Conservation (phyloP, 2,797 vertebrate genomes). For the Aldrovandia affinis region DNA sequence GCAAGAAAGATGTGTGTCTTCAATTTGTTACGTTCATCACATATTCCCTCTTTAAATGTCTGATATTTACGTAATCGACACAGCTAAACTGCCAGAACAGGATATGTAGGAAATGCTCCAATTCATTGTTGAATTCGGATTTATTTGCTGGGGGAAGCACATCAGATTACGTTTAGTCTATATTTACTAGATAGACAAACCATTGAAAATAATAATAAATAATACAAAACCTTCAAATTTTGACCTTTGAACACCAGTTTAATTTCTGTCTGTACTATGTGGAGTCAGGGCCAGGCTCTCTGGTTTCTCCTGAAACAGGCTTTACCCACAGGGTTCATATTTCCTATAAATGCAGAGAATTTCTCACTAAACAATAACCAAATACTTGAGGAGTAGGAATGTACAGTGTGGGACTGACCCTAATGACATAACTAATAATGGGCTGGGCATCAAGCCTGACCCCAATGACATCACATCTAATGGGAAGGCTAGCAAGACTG, state of each 20-base stretch:
- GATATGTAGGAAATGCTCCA: neutral
- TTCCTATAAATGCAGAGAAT: slow-evolving; percentile 1
- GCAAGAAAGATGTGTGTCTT: neutral
- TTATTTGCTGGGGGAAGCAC: neutral
- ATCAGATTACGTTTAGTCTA: neutral
- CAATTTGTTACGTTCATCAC: neutral
- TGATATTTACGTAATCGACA: neutral
- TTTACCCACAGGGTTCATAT: neutral
- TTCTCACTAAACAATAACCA: neutral
- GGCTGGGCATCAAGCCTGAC: neutral
- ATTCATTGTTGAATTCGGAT: neutral
- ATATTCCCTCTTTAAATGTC: neutral
- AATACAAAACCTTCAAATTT: neutral
- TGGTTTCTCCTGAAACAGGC: neutral
- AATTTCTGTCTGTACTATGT: neutral
- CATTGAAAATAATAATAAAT: neutral
- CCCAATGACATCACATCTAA: neutral
- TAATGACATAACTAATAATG: neutral
- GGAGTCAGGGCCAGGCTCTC: neutral
- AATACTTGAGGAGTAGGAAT: neutral
- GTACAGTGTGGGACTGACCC: neutral
- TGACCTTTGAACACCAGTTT: neutral
- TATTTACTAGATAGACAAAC: no score
- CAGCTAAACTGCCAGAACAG: neutral
- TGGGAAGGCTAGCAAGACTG: neutral